Evolutionary conservation across 2,888 invertebrate genomes (phyloP), one percentile per base, ranked within the genome.

Genomic region (Lacanobia wlatinum): DNA sequence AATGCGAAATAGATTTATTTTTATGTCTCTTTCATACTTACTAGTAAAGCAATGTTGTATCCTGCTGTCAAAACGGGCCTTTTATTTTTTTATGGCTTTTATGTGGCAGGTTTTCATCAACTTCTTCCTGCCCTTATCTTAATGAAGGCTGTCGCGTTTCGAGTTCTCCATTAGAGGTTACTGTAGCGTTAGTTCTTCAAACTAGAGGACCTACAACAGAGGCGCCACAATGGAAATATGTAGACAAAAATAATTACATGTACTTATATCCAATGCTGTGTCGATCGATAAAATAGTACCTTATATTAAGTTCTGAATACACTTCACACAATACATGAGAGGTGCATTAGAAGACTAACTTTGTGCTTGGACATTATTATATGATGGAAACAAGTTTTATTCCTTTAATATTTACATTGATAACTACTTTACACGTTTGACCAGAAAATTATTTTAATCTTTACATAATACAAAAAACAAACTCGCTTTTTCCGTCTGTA

Each of bases 311-410:
- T 72, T 80, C 23, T 46, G 18, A 75, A 65, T 82, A 64, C 82
- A 81, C 58, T 81, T 77, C 82, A 56, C 55, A 76, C 28, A 52
- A 21, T 60, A 55, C 50, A 76, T 67, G 69, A 68, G 61, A 77
- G 14, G 77, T 82, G 77, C 82, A 60, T 73, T 28, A 23, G 10
- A 75, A 58, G 28, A 60, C 48, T 82, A 77, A 61, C 9, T 83
- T 82, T 83, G 83, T 78, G 78, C 78, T 79, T 60, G 46, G 63
- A 78, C 73, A 64, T 52, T 82, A 64, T 64, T 16, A 58, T 82
- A 70, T 62, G 63, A 70, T 12, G 48, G n/a, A 23, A 77, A 64
- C 48, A 50, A 52, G 62, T 18, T 50, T 28, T 40, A 55, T 43
- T 50, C 18, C 9, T 38, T 53, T 50, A 1, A 65, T 78, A 78